Evolutionary conservation across 2,113 vertebrate species (phyloP), one percentile per base, ranked within the genome.

Genomic region (Lipophrys pholis): DNA sequence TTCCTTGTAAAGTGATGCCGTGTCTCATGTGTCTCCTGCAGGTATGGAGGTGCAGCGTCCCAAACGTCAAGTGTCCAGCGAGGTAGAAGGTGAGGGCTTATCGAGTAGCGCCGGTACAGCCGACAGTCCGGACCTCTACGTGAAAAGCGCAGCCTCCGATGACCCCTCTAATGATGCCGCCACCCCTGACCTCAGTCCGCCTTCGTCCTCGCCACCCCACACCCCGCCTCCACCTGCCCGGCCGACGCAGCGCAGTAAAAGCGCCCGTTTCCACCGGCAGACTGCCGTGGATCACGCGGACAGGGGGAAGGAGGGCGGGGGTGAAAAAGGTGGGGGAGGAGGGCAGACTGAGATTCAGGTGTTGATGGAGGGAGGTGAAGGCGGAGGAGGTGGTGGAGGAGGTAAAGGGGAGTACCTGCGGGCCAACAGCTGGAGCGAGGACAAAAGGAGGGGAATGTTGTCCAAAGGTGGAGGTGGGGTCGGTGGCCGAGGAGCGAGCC

Each of bases 21-120:
- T 30, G 2, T 30, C 2, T 30, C 21, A 30, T 30, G 21, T 30
- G 45, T 69, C 15, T 82, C 17, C 45, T 63, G 12, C 68, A 99
- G 98, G 97, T 76, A 94, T 98, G 9, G 96, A 98, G 91, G 96
- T 96, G 90, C 96, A 96, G 93, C 91, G 98, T 77, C 97, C 97
- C 0, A 97, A 96, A 88, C 96, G 92, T 35, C 96, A 96, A 91
- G 93, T 94, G 74, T 97, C 96, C 58, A 96, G 95, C 0, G 97
- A 98, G 0, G 88, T 96, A 3, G 98, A 99, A 90, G 95, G 94
- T 0, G 94, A 99, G 90, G 96, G 94, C 4, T 86, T 97, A 51
- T 98, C 97, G 39, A 96, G 95, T 0, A 90, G 88, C 42, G 90
- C 83, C 0, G 96, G 96, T 45, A 97, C 95, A 0, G 88, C 92